Percentiles rank a stretch among this genome's conserved stretches.
Evolutionary conservation across 2,113 vertebrate genomes (phyloP).

Genomic region (Misgurnus mizolepis): DNA sequence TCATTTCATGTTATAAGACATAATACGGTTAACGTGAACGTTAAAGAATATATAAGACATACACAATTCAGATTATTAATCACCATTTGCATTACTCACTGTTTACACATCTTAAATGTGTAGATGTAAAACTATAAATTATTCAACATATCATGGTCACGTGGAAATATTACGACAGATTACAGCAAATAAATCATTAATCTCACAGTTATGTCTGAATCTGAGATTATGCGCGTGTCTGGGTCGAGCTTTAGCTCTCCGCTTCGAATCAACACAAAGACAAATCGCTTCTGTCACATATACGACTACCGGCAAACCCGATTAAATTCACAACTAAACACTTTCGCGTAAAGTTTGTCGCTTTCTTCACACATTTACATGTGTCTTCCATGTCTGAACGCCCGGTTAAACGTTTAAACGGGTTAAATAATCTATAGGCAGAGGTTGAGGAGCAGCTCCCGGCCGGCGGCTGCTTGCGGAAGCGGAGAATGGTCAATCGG

Average conservation of each 20-base stretch:
- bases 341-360: neutral
- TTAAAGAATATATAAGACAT: neutral
- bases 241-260: slow-evolving; percentile 21
- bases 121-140: too few relatives aligned
- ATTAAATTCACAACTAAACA: neutral
- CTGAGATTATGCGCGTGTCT: slow-evolving; percentile 20
- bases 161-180: neutral
- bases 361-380: neutral
- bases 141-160: neutral
- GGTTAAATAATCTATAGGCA: neutral
- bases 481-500: slow-evolving; percentile 7
- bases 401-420: neutral
- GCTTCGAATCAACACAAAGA: slow-evolving; percentile 29
- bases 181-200: neutral
- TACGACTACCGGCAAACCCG: neutral
- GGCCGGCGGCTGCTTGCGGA: slow-evolving; percentile 23
- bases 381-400: neutral
- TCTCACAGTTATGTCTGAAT: slow-evolving; percentile 6
- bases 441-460: neutral
- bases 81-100: neutral
- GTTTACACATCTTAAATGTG: too few relatives aligned
- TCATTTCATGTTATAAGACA: too few relatives aligned
- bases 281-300: slow-evolving; percentile 18
- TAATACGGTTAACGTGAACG: too few relatives aligned
- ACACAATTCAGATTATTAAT: neutral